Percentiles rank a stretch among this genome's conserved stretches.
Conservation (phyloP, 1,140 invertebrate species). For the Apis mellifera region Amel_HAv3.1 CM009938.2:11961001-11961500, state of each 20-base stretch:
- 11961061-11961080: not conserved
- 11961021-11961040: not conserved
- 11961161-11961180: not conserved
- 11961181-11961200: too few relatives aligned
- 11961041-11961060: not conserved
- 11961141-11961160: not conserved
- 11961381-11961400: slow-evolving; percentile 14
- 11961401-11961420: slow-evolving; percentile 35
- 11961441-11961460: slow-evolving; percentile 43
- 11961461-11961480: slow-evolving; percentile 22
- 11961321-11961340: not conserved
- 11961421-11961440: slow-evolving; percentile 38
- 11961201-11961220: too few relatives aligned
- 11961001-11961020: not conserved
- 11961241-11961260: not conserved
- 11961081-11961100: not conserved
- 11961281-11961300: not conserved
- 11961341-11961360: not conserved
- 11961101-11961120: too few relatives aligned
- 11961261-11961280: not conserved
- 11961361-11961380: too few relatives aligned
- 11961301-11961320: not conserved
- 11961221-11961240: not conserved
- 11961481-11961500: not conserved
- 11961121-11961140: not conserved